These are phyloP conservation scores for Harpagifer antarcticus DNA, from an alignment of 2,797 vertebrate species.

Conservation along the genomic window DNA sequence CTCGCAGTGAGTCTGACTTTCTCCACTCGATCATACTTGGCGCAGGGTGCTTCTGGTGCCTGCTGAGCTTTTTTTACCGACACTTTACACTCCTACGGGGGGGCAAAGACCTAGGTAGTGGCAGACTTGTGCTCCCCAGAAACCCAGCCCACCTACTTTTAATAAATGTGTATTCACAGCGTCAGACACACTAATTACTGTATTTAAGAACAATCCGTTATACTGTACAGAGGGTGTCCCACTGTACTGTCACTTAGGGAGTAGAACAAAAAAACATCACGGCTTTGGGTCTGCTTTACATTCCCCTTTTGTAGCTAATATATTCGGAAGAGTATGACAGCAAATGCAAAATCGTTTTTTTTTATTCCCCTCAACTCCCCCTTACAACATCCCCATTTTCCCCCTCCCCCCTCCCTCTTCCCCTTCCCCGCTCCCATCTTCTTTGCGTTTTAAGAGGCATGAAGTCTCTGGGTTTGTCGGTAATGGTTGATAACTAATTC, in stretches of 20 bases:
- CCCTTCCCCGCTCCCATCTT: slow-evolving; percentile 16
- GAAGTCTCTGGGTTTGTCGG: slow-evolving; percentile 74
- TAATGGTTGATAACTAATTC: slow-evolving; percentile 85
- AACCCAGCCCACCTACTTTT: slow-evolving; percentile 54
- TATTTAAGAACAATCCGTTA: slow-evolving; percentile 61
- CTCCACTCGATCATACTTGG: slow-evolving; percentile 69
- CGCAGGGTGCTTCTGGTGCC: slow-evolving; percentile 58
- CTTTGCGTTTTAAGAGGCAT: slow-evolving; percentile 73
- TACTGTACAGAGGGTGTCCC: slow-evolving; percentile 37
- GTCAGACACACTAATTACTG: slow-evolving; percentile 71
- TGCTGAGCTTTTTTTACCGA: slow-evolving; percentile 72
- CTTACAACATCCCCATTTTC: not conserved
- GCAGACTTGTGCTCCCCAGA: slow-evolving; percentile 57
- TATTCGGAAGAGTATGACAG: slow-evolving; percentile 68
- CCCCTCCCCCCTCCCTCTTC: slow-evolving; percentile 3
- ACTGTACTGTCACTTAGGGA: slow-evolving; percentile 26
- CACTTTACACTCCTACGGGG: slow-evolving; percentile 59
- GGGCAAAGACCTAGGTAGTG: slow-evolving; percentile 42
- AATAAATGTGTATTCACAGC: slow-evolving; percentile 75
- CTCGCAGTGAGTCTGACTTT: slow-evolving; percentile 60
- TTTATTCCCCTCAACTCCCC: slow-evolving; percentile 50
- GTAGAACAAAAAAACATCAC: slow-evolving; percentile 19
- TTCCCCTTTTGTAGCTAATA: slow-evolving; percentile 66
- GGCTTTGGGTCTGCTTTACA: slow-evolving; percentile 40
- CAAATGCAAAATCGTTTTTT: slow-evolving; percentile 48